A percentile compares a stretch with the other conserved stretches of the same genome.
These are phyloP conservation scores for Poeciliopsis paucimaculata DNA, from an alignment of 2,797 vertebrate species.

Conservation along the genomic window DNA sequence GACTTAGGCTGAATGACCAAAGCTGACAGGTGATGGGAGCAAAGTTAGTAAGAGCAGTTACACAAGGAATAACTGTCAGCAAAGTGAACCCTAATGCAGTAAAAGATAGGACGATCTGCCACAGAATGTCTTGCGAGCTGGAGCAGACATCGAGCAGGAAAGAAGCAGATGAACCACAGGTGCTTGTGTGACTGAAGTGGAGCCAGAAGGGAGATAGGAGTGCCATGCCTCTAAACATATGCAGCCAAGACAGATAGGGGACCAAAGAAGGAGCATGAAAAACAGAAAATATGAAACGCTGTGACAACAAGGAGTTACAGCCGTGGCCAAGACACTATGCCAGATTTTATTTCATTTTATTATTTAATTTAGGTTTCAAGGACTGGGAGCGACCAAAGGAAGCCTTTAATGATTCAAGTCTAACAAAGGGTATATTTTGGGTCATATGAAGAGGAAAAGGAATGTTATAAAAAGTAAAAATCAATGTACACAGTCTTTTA, in stretches of 20 bases:
- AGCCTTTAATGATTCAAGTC: neutral
- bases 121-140: constrained; percentile 3
- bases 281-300: neutral
- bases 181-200: neutral
- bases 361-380: too few species aligned
- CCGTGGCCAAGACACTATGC: neutral
- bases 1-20: constrained; percentile 14
- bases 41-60: constrained; percentile 12
- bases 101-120: neutral
- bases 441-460: neutral
- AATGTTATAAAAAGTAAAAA: neutral
- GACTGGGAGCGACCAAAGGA: neutral
- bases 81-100: neutral
- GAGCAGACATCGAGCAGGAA: neutral
- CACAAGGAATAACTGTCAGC: constrained; percentile 10
- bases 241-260: neutral
- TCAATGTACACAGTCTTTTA: neutral
- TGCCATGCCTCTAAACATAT: neutral
- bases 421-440: neutral
- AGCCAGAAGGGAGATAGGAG: constrained; percentile 1
- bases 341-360: neutral
- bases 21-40: constrained; percentile 12
- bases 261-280: neutral
- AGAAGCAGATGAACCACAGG: constrained; percentile 13
- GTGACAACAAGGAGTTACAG: neutral